Conservation (phyloP, 2,797 vertebrate genomes). For the Tarsius wallacei region DNA sequence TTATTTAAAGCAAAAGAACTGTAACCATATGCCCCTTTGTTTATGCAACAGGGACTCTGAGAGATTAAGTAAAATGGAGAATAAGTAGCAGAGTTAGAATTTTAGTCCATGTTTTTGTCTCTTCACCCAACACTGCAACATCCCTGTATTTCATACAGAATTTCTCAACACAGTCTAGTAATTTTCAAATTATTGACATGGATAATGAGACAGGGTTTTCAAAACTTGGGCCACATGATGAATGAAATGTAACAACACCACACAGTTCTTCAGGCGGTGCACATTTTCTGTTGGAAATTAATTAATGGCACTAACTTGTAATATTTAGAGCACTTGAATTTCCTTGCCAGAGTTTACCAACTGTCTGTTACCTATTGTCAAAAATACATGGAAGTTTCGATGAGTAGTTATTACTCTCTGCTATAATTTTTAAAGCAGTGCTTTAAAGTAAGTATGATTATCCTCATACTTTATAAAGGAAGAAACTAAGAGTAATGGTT, state of each 20-base stretch:
- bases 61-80: background rate
- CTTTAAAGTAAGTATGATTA: background rate
- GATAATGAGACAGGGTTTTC: background rate
- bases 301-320: background rate
- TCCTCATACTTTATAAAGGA: background rate
- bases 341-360: background rate
- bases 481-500: background rate
- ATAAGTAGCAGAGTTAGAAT: background rate
- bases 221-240: background rate
- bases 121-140: too few relatives aligned
- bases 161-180: background rate
- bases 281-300: slow-evolving; percentile 37
- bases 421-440: background rate
- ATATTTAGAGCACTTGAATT: background rate
- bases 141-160: background rate
- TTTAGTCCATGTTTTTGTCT: background rate
- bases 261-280: too few relatives aligned
- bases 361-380: background rate
- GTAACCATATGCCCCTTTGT: accelerated
- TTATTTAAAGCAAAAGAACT: slow-evolving; percentile 46
- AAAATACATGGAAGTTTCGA: background rate
- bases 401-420: slow-evolving; percentile 5
- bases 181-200: background rate
- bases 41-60: background rate
- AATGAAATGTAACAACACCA: background rate